Evolutionary conservation across 1,140 invertebrate species (phyloP).

Genomic region (Trypoxylus dichotomus): DNA sequence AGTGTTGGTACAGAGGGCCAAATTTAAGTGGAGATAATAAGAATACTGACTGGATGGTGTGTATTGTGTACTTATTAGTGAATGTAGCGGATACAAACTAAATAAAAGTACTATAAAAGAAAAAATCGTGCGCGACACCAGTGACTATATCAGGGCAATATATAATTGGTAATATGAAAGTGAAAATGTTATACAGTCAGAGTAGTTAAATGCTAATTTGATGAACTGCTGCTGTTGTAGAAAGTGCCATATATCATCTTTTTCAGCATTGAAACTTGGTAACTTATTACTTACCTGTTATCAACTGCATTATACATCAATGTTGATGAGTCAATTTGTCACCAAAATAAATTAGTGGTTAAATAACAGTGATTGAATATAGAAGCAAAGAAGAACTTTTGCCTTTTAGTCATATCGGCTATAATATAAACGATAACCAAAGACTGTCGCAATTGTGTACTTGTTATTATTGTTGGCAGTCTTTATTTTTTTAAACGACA

Average conservation of each 20-base stretch:
- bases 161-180: slow-evolving; percentile 9
- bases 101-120: neutral
- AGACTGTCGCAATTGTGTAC: neutral
- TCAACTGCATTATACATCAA: neutral
- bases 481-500: neutral
- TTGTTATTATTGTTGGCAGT: neutral
- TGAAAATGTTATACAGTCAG: neutral
- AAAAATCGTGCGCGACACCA: neutral
- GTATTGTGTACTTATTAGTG: slow-evolving; percentile 17
- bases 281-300: slow-evolving; percentile 12
- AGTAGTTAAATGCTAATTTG: slow-evolving; percentile 10
- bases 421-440: neutral
- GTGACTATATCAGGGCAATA: neutral
- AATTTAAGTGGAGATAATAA: slow-evolving; percentile 6
- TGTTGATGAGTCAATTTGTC: neutral
- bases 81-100: slow-evolving; percentile 4
- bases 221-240: slow-evolving; percentile 10
- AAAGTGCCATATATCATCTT: slow-evolving; percentile 9
- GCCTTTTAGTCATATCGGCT: neutral
- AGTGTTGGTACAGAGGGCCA: neutral
- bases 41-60: neutral
- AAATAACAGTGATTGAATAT: neutral
- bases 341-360: neutral
- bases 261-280: neutral
- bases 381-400: neutral